A percentile compares a stretch with the other conserved stretches of the same genome.
Evolutionary conservation across 2,888 invertebrate species (phyloP).

Genomic region (Corbicula japonica): DNA sequence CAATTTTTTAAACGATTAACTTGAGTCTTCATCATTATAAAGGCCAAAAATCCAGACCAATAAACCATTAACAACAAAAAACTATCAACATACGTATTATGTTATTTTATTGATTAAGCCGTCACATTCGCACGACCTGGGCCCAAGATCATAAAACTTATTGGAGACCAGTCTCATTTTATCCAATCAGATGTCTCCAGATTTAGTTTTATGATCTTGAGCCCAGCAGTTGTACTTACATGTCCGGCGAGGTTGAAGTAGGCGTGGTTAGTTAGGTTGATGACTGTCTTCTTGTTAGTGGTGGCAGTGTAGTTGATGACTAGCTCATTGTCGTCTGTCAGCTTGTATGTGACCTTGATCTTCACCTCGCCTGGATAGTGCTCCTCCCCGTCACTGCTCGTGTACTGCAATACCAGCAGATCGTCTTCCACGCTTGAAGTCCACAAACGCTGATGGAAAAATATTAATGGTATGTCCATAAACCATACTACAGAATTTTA

Average conservation of each 20-base stretch:
- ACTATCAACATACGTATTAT: too few relatives aligned
- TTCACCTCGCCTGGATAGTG: constrained; percentile 95
- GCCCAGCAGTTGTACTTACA: constrained; percentile 87
- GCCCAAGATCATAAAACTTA: too few relatives aligned
- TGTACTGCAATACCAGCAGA: constrained; percentile 91
- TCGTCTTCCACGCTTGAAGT: constrained; percentile 89
- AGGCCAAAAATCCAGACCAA: not conserved
- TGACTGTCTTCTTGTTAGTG: constrained; percentile 92
- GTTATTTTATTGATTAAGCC: too few relatives aligned
- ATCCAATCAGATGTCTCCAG: too few relatives aligned
- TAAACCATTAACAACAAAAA: not conserved
- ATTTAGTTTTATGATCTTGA: too few relatives aligned
- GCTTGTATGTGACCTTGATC: constrained; percentile 90
- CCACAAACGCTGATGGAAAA: constrained; percentile 92
- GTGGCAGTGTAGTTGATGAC: constrained; percentile 92
- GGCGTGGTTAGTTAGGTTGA: constrained; percentile 95
- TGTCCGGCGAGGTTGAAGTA: constrained; percentile 98
- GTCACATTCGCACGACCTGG: too few relatives aligned
- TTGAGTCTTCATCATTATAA: not conserved
- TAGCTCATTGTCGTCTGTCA: constrained; percentile 91
- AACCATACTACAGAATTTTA: too few relatives aligned
- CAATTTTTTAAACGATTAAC: not conserved
- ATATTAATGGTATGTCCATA: too few relatives aligned
- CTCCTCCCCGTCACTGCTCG: constrained; percentile 92
- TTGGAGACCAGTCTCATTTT: too few relatives aligned